These are phyloP conservation scores for Carollia perspicillata DNA, from an alignment of 2,113 vertebrate species.

Conservation along the genomic window DNA sequence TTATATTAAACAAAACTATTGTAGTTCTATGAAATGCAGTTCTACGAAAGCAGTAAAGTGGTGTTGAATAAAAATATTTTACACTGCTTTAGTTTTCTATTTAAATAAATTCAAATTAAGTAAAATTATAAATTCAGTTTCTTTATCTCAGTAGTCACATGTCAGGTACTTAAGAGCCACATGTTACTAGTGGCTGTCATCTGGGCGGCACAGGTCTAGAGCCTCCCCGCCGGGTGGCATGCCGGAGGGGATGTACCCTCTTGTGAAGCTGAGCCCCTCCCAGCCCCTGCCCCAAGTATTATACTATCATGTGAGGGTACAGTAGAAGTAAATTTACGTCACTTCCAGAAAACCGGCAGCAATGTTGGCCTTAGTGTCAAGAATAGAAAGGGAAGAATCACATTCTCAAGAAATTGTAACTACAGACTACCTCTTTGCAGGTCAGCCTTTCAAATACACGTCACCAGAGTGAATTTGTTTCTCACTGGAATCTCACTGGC, in stretches of 20 bases:
- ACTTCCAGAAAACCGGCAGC: background rate
- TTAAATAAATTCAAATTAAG: background rate
- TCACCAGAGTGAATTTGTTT: background rate
- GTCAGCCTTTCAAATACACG: background rate
- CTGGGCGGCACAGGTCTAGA: background rate
- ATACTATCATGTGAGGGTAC: background rate
- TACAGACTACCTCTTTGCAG: background rate
- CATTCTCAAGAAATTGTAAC: background rate
- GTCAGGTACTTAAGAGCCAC: background rate
- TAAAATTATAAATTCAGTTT: background rate
- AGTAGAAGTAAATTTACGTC: background rate
- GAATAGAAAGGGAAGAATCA: background rate
- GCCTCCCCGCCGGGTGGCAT: background rate
- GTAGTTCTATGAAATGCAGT: background rate
- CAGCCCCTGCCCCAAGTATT: background rate
- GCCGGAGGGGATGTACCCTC: background rate
- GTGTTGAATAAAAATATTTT: background rate
- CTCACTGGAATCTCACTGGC: background rate
- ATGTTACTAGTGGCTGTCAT: background rate
- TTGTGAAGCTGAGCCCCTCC: background rate
- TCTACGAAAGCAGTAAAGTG: background rate
- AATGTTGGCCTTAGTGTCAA: background rate
- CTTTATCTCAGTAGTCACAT: background rate
- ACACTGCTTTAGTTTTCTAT: background rate
- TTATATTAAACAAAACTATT: background rate